phyloP scores from a whole-genome alignment of 1,140 invertebrate genomes.

The Ostrea edulis region DNA sequence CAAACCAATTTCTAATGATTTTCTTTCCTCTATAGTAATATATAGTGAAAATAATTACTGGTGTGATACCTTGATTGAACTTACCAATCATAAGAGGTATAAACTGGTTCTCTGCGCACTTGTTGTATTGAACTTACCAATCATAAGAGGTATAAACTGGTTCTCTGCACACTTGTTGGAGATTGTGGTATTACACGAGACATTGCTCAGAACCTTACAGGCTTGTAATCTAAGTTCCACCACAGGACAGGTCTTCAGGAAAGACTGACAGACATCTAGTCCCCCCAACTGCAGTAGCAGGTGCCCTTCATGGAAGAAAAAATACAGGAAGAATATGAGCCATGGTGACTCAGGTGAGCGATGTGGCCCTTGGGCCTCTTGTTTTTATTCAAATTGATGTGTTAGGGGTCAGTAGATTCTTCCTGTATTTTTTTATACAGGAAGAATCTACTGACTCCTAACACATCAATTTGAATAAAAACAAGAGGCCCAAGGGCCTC shows the following conservation, averaged over 20 bases:
- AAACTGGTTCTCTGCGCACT: conserved; percentile 25
- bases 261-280: conserved; percentile 25
- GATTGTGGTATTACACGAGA: conserved; percentile 18
- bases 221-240: conserved; percentile 28
- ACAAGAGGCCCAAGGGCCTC: no score
- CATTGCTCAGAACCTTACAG: conserved; percentile 38
- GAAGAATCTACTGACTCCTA: background rate
- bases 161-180: conserved; percentile 33
- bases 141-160: conserved; percentile 31
- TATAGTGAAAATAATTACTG: no score
- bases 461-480: no score
- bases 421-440: background rate
- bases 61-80: no score
- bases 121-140: background rate
- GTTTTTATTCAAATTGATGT: no score
- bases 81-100: conserved; percentile 33
- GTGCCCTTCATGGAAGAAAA: conserved; percentile 44
- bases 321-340: background rate
- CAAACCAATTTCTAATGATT: no score
- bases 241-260: conserved; percentile 40
- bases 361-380: no score
- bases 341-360: no score
- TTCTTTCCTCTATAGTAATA: no score
- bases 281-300: conserved; percentile 44
- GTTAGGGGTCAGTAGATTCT: no score